A percentile compares a stretch with the other conserved stretches of the same genome.
Conservation (phyloP, 2,113 vertebrate genomes). For the Caranx ignobilis region DNA sequence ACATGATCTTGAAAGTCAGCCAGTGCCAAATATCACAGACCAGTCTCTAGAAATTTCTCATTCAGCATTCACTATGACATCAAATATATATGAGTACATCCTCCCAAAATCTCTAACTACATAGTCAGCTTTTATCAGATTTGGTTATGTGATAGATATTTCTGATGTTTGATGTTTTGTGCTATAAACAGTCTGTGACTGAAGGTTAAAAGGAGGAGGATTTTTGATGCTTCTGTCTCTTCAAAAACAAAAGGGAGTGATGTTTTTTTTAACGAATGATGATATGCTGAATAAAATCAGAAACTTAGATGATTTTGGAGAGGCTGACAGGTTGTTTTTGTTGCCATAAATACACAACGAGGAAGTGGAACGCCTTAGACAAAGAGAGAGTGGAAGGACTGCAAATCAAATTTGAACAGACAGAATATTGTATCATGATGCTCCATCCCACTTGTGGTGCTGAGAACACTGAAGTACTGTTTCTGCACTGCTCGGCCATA, state of each 20-base stretch:
- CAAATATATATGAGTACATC: slow-evolving; percentile 12
- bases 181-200: background rate
- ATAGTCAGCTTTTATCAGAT: background rate
- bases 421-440: slow-evolving; percentile 80
- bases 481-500: slow-evolving; percentile 59
- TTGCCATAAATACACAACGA: slow-evolving; percentile 74
- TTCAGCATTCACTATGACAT: slow-evolving; percentile 26
- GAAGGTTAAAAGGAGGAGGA: background rate
- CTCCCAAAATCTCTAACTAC: background rate
- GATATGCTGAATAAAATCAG: background rate
- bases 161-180: slow-evolving; percentile 21
- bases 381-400: slow-evolving; percentile 75
- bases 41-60: slow-evolving; percentile 33
- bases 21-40: slow-evolving; percentile 43
- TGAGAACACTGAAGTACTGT: slow-evolving; percentile 83
- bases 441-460: slow-evolving; percentile 79
- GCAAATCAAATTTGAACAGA: slow-evolving; percentile 77
- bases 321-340: slow-evolving; percentile 55
- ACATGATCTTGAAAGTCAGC: slow-evolving; percentile 54
- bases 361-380: slow-evolving; percentile 73
- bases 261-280: background rate
- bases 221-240: background rate
- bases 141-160: slow-evolving; percentile 14
- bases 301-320: slow-evolving; percentile 17
- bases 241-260: background rate